Conservation (phyloP, 1,140 invertebrate species). For the Danaus plexippus region DNA sequence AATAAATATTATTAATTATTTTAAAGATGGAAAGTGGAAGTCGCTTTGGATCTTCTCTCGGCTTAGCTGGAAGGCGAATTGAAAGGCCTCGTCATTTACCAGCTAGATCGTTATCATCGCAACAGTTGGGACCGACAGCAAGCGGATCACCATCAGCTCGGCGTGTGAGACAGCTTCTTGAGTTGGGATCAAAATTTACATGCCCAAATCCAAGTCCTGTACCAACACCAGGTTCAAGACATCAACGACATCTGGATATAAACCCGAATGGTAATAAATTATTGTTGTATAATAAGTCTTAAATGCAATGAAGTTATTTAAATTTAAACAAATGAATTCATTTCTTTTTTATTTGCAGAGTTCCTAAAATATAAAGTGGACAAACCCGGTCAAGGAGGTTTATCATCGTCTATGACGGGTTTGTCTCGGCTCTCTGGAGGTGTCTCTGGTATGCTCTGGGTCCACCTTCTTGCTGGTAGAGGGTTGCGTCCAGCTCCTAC, state of each 20-base stretch:
- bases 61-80: slow-evolving; percentile 71
- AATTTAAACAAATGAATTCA: background rate
- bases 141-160: slow-evolving; percentile 80
- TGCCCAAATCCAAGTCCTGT: slow-evolving; percentile 76
- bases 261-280: slow-evolving; percentile 81
- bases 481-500: slow-evolving; percentile 86
- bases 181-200: slow-evolving; percentile 76
- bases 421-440: slow-evolving; percentile 69
- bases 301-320: background rate
- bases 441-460: slow-evolving; percentile 91
- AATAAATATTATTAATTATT: background rate
- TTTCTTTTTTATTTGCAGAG: slow-evolving; percentile 71
- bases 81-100: slow-evolving; percentile 69
- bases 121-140: slow-evolving; percentile 70
- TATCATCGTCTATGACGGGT: slow-evolving; percentile 61
- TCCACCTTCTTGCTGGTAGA: slow-evolving; percentile 90
- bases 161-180: slow-evolving; percentile 84
- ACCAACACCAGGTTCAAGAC: slow-evolving; percentile 81
- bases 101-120: slow-evolving; percentile 77
- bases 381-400: slow-evolving; percentile 75
- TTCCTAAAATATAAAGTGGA: slow-evolving; percentile 94
- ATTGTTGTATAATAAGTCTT: background rate
- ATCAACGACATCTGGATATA: slow-evolving; percentile 87
- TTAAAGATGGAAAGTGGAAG: slow-evolving; percentile 74
- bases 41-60: slow-evolving; percentile 71